phyloP scores from a whole-genome alignment of 2,888 invertebrate species.

The Rotaria magnacalcarata region DNA sequence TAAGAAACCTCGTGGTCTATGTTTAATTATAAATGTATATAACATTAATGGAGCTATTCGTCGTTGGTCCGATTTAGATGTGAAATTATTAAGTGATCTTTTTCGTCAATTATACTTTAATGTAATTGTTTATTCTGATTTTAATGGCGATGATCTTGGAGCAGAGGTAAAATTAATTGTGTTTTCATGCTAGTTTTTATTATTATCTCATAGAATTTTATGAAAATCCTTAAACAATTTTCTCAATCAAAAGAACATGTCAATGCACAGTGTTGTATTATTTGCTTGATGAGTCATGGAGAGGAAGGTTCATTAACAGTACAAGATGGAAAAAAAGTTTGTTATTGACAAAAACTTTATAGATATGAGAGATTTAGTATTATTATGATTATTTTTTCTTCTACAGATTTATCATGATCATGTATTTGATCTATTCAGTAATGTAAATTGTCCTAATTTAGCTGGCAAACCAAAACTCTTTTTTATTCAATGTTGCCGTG shows the following conservation, averaged over 20 bases:
- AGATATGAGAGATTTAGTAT: no score
- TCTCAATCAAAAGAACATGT: slow-evolving; percentile 41
- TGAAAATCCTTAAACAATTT: slow-evolving; percentile 40
- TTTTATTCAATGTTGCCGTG: slow-evolving; percentile 46
- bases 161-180: slow-evolving; percentile 12
- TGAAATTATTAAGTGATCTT: slow-evolving; percentile 38
- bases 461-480: slow-evolving; percentile 45
- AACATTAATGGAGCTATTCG: slow-evolving; percentile 41
- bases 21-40: slow-evolving; percentile 45
- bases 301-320: slow-evolving; percentile 46
- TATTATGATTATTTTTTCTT: neutral
- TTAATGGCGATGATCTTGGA: slow-evolving; percentile 38
- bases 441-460: slow-evolving; percentile 45
- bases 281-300: slow-evolving; percentile 46
- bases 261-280: slow-evolving; percentile 41
- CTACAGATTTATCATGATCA: slow-evolving; percentile 36
- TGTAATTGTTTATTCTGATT: slow-evolving; percentile 43
- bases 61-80: slow-evolving; percentile 45
- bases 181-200: neutral
- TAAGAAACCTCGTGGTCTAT: slow-evolving; percentile 44
- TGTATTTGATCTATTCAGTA: slow-evolving; percentile 43
- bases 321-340: slow-evolving; percentile 44
- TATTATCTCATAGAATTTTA: slow-evolving; percentile 35
- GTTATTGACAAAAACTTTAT: no score
- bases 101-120: slow-evolving; percentile 42